Percentiles rank a stretch among this genome's conserved stretches.
Evolutionary conservation across 2,797 vertebrate species (phyloP).

Genomic region (Malurus splendens): DNA sequence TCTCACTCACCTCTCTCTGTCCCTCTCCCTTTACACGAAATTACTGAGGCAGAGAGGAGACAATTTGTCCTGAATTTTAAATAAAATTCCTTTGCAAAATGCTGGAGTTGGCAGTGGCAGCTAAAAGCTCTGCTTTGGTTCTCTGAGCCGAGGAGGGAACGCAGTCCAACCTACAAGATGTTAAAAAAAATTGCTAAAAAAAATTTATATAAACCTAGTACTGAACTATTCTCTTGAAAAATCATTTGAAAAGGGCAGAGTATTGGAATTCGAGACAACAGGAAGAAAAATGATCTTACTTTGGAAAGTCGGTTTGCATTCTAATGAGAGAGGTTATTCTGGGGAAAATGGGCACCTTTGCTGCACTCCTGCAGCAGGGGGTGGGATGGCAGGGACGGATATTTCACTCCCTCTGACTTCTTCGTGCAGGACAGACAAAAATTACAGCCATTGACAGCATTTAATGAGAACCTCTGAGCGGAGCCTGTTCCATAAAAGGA

Average conservation of each 20-base stretch:
- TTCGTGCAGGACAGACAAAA: background rate
- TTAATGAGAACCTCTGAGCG: background rate
- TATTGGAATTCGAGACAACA: constrained; percentile 74
- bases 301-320: constrained; percentile 62
- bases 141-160: constrained; percentile 50
- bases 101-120: constrained; percentile 41
- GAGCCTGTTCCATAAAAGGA: background rate
- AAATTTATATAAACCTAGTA: background rate
- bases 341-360: constrained; percentile 44
- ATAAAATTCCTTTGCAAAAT: constrained; percentile 57
- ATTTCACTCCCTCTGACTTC: background rate
- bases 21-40: constrained; percentile 7
- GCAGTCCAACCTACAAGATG: constrained; percentile 42
- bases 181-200: background rate
- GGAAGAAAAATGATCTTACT: constrained; percentile 74
- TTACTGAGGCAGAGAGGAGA: constrained; percentile 46
- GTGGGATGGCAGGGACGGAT: background rate
- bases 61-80: constrained; percentile 67
- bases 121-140: constrained; percentile 40
- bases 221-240: constrained; percentile 65
- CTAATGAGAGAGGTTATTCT: constrained; percentile 70
- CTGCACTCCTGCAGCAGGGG: background rate
- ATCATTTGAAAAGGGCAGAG: constrained; percentile 72
- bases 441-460: background rate
- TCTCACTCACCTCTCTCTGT: background rate